These are phyloP conservation scores for Megalurothrips usitatus DNA, from an alignment of 2,888 invertebrate genomes.

Conservation along the genomic window DNA sequence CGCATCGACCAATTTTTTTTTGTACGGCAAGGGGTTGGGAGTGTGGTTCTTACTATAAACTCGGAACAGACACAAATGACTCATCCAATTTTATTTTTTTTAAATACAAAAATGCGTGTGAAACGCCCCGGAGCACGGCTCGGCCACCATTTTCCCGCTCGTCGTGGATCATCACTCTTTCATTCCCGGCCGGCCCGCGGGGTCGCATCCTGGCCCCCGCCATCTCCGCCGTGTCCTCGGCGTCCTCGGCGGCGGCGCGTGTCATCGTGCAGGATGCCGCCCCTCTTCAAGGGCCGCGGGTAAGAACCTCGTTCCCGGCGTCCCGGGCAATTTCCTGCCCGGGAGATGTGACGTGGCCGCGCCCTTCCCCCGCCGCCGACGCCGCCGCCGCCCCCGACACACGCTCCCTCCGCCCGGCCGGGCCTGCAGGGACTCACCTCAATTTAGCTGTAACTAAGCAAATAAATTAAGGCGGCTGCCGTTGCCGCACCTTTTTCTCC, in stretches of 20 bases:
- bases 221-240: neutral
- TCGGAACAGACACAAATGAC: too few relatives aligned
- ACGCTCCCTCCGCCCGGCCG: too few relatives aligned
- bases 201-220: neutral
- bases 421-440: neutral
- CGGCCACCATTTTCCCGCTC: too few relatives aligned
- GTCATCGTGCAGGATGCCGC: neutral
- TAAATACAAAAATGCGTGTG: too few relatives aligned
- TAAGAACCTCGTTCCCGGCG: neutral
- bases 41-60: too few relatives aligned
- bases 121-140: too few relatives aligned
- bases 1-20: too few relatives aligned
- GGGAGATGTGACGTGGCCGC: too few relatives aligned
- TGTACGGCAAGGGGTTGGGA: neutral
- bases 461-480: conserved; percentile 13
- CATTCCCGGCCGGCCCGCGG: too few relatives aligned
- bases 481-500: neutral
- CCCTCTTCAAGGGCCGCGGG: neutral
- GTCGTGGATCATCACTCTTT: too few relatives aligned
- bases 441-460: conserved; percentile 14
- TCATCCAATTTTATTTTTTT: too few relatives aligned
- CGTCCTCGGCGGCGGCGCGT: neutral
- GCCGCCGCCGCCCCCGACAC: too few relatives aligned
- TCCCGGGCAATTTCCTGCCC: neutral
- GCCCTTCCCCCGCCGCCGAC: neutral